Evolutionary conservation across 53 echinoderm and acorn worm genomes (phyloP).

Genomic region (Astropecten irregularis): DNA sequence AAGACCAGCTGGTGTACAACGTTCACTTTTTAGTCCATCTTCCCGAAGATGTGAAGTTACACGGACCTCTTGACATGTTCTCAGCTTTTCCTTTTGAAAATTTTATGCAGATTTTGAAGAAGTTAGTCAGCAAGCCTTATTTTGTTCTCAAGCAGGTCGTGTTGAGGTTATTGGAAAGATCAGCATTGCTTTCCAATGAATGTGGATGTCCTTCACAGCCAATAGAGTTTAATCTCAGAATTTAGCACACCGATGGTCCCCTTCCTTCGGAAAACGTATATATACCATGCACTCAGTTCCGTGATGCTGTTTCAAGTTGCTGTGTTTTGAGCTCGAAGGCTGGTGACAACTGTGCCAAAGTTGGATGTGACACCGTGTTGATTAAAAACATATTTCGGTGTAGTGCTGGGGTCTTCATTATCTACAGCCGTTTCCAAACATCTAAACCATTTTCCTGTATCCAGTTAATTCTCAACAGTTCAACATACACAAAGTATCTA

Average conservation of each 20-base stretch:
- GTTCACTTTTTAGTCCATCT: conserved; percentile 55
- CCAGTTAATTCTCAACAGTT: conserved; percentile 4
- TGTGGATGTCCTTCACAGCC: neutral
- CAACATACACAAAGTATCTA: conserved; percentile 16
- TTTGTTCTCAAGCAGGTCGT: conserved; percentile 8
- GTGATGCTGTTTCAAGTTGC: neutral
- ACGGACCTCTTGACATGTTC: conserved; percentile 29
- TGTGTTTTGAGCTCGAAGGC: neutral
- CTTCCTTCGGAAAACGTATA: conserved; percentile 4
- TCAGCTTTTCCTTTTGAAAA: conserved; percentile 56
- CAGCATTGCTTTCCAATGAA: neutral
- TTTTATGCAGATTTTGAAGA: conserved; percentile 32
- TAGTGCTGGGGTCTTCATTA: neutral
- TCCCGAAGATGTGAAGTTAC: conserved; percentile 27
- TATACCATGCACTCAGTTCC: conserved; percentile 33
- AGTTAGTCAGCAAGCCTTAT: conserved; percentile 29
- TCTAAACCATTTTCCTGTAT: conserved; percentile 19
- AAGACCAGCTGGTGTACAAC: conserved; percentile 55
- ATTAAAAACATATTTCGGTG: conserved; percentile 15
- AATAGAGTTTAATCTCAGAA: neutral
- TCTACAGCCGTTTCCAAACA: conserved; percentile 2
- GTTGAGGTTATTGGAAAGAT: conserved; percentile 13
- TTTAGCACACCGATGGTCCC: neutral
- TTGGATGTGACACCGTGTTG: conserved; percentile 4
- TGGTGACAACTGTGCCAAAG: conserved; percentile 25